Conservation (phyloP, 2,113 vertebrate species). For the Trichomycterus rosablanca region DNA sequence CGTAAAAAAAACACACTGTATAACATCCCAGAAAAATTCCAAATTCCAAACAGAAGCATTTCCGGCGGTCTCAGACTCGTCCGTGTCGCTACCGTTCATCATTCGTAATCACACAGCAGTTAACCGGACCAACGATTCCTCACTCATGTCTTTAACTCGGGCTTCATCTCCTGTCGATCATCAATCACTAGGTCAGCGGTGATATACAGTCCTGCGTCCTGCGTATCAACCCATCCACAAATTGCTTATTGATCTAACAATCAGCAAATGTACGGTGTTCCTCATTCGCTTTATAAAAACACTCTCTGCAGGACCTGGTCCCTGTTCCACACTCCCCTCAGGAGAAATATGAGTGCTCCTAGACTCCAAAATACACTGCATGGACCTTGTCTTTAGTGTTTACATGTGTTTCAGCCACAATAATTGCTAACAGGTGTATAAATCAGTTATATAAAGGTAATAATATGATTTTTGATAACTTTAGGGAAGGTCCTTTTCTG, state of each 20-base stretch:
- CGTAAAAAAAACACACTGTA: too few species aligned
- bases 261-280: conserved; percentile 48
- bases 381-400: too few species aligned
- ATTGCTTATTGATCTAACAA: conserved; percentile 73
- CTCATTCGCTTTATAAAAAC: conserved; percentile 15
- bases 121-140: conserved; percentile 1
- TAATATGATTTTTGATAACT: too few species aligned
- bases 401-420: too few species aligned
- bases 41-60: too few species aligned
- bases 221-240: conserved; percentile 58
- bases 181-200: conserved; percentile 45
- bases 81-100: not conserved
- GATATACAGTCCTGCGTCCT: conserved; percentile 60
- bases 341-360: not conserved
- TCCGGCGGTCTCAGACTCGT: too few species aligned
- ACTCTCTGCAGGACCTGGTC: not conserved
- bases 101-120: not conserved
- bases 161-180: not conserved
- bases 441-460: too few species aligned
- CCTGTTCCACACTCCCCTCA: not conserved
- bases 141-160: conserved; percentile 5
- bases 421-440: too few species aligned
- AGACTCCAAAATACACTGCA: not conserved
- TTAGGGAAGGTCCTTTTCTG: too few species aligned
- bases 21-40: too few species aligned